Base-by-base conservation (phyloP, 92 coral and sea anemone species). In the Blastomussa wellsi region DNA sequence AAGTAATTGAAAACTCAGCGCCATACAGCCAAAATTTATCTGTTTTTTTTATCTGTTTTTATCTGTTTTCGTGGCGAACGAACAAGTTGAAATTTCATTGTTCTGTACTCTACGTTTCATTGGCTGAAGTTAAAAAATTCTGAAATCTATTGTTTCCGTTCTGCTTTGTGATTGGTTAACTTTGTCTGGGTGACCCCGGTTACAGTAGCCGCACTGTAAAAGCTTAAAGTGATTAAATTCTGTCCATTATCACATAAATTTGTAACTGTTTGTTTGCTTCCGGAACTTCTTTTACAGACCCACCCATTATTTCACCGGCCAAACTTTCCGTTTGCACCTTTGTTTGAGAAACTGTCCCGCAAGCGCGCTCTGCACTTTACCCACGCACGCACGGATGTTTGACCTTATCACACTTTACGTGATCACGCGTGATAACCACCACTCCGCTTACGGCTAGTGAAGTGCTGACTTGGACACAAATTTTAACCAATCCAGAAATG, bases 251-350 rank as follows among this genome's bases (percentile, higher is more conserved):
- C 35, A 22, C n/a, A 22, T 47, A 60, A 31, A 79, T 64, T n/a
- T 73, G 72, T 62, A 13, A 13, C 36, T 22, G 36, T 64, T 79
- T 79, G 53, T 69, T 81, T 68, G 48, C 53, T 22, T 49, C 49
- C 35, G 85, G 85, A 68, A 81, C 67, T 62, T 62, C 42, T 79
- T 79, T 64, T 20, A 62, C 20, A 6, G 71, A 11, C 82, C 22
- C 75, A 6, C 84, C 62, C 62, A 22, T 41, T 47, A 22, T 49
- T 79, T 41, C 24, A 65, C 26, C 42, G 74, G 74, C 74, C 74
- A 69, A 35, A 62, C 20, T 16, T 36, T 69, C 74, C 74, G 41
- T 19, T 36, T 44, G 24, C 74, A 14, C 42, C 74, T 2, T 35
- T 29, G 0, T 32, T 69, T 16, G 74, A 4, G 0, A 15, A 69